Evolutionary conservation across 2,113 vertebrate species (phyloP).

Genomic region (Festucalex cinctus): DNA sequence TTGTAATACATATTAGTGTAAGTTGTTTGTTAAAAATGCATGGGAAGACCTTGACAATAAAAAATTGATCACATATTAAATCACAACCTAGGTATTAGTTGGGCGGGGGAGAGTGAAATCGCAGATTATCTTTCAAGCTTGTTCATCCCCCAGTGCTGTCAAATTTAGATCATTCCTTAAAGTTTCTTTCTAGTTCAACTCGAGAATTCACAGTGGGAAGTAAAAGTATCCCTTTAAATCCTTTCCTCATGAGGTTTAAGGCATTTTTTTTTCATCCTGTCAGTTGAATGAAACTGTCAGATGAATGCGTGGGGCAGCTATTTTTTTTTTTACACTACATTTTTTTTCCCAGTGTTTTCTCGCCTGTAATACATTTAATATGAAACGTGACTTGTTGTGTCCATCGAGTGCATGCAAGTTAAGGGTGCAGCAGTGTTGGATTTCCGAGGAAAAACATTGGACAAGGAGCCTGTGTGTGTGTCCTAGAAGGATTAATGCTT

Average conservation of each 20-base stretch:
- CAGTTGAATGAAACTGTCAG: neutral
- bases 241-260: neutral
- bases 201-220: neutral
- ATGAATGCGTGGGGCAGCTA: neutral
- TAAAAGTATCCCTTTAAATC: conserved; percentile 33
- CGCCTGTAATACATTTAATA: neutral
- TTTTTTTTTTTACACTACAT: neutral
- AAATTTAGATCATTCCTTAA: no score
- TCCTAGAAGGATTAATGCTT: conserved; percentile 40
- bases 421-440: conserved; percentile 21
- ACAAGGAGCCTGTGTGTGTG: conserved; percentile 13
- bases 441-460: conserved; percentile 31
- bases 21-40: no score
- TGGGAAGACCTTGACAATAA: no score
- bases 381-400: neutral
- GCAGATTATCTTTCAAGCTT: no score
- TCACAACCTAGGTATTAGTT: no score
- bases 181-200: neutral
- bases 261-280: neutral
- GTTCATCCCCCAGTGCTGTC: no score
- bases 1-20: no score
- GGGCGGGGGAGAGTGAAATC: no score
- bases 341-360: neutral
- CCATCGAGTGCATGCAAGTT: neutral
- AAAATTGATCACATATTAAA: no score